Base-by-base conservation (phyloP, 2,797 vertebrate genomes). In the Salarias fasciatus region DNA sequence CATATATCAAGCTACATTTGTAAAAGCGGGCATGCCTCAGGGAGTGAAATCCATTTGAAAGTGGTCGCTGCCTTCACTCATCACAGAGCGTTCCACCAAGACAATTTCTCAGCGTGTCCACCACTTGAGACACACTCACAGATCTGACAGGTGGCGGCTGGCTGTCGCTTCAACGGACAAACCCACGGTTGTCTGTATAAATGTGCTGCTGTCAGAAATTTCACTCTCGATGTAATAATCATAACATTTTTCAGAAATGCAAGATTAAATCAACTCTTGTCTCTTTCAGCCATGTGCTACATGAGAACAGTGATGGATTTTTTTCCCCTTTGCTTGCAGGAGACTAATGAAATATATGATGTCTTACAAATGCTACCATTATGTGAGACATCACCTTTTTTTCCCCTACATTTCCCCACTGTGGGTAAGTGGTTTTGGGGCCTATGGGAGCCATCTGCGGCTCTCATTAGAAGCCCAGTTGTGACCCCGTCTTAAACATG, bases 321-420 rank as follows among this genome's bases (percentile, higher is more conserved):
- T 72, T 73, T 66, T 47, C 36, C 49, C n/a, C 55, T 12, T 37
- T 46, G 33, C 76, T 75, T 50, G 53, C 69, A 81, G 71, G 47
- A 70, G 80, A 84, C 55, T 70, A 79, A 86, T 84, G 72, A 84
- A 86, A 85, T 80, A 81, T 83, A 56, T 58, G 59, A 68, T 75
- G 74, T 77, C 75, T 79, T 72, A 83, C 69, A 85, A 84, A 87
- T 77, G 72, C 69, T 63, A 77, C 75, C 63, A 79, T 86, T 80
- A 86, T 71, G 54, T 61, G 52, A 58, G 64, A 79, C 59, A 38
- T 82, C 66, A 60, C 42, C 65, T 61, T 69, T 79, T 85, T 75
- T 75, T 37, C 4, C 31, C 9, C 63, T 69, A 51, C 44, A 53
- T 80, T 73, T 81, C 69, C 50, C 65, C 72, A 45, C 75, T 82